These are phyloP conservation scores for Tragulus kanchil DNA, from an alignment of 2,113 vertebrate species.

Conservation along the genomic window DNA sequence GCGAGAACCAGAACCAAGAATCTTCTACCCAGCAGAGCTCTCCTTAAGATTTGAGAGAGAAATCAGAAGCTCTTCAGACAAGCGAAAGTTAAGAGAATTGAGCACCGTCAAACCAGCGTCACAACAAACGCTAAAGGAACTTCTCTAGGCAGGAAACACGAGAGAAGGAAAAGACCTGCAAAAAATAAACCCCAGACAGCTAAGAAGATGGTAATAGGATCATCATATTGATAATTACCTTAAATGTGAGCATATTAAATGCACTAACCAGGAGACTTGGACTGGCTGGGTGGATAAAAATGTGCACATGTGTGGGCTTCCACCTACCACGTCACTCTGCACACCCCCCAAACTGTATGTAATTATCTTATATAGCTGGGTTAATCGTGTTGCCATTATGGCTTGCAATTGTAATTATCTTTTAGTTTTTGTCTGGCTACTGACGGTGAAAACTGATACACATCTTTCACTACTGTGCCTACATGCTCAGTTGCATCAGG, in stretches of 20 bases:
- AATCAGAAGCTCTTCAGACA: not conserved
- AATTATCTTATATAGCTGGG: not conserved
- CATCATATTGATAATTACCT: not conserved
- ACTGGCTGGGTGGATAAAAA: not conserved
- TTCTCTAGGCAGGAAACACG: not conserved
- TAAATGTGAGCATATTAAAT: not conserved
- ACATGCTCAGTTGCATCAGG: not conserved
- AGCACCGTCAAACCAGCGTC: not conserved
- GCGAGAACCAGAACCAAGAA: not conserved
- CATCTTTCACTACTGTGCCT: not conserved
- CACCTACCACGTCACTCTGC: not conserved
- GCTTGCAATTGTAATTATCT: not conserved
- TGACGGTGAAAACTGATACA: not conserved
- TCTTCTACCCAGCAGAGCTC: not conserved
- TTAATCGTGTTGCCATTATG: not conserved
- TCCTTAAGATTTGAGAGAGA: not conserved
- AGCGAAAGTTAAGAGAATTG: not conserved
- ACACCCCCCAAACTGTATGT: not conserved
- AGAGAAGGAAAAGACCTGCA: not conserved
- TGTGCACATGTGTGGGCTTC: accelerated
- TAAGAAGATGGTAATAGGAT: not conserved
- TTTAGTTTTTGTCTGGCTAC: not conserved
- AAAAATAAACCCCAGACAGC: not conserved
- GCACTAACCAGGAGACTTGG: not conserved
- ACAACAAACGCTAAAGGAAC: not conserved